Base-by-base conservation (phyloP, 2,888 invertebrate genomes). In the Unio pictorum region DNA sequence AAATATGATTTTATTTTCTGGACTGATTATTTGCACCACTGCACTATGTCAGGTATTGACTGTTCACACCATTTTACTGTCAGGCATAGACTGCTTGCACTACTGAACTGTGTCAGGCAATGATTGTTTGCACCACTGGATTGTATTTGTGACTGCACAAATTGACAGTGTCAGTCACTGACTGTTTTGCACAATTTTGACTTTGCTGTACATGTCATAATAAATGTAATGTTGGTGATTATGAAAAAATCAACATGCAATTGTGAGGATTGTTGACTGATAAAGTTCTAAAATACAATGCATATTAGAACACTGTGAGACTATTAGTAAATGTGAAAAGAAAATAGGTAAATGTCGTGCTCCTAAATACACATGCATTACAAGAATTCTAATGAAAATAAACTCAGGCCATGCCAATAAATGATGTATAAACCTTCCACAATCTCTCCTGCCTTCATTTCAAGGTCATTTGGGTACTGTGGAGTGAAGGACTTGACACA, bases 391-490 rank as follows among this genome's bases (percentile, higher is more conserved):
- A 45, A 63, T 45, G 54, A 63, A 26, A 54, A 63, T n/a, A n/a
- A 63, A 34, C 1, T 45, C 45, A 45, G 45, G 45, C 3, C 45
- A 45, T 45, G 45, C 45, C 45, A 45, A 45, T 11, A 45, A 45
- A 45, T 2, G 45, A 45, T 45, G 45, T 45, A 30, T 63, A 66
- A 76, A 94, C 96, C 96, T 94, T 97, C 96, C 78, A 97, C 93
- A 77, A 97, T 95, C 90, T 97, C 97, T 71, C 97, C 97, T 88
- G 95, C 95, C 87, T 93, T 93, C 82, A 97, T 94, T 75, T 93
- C 92, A 76, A 97, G 92, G 88, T 97, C 96, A 0, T 94, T 95
- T 15, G 93, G 93, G 76, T 94, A 93, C 4, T 92, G 91, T 56
- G 94, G 93, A 79, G 93, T 62, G 65, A 72, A 80, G 30, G 82